A percentile compares a stretch with the other conserved stretches of the same genome.
These are phyloP conservation scores for Oxycera nigricornis DNA, from an alignment of 2,888 invertebrate genomes.

Conservation along the genomic window DNA sequence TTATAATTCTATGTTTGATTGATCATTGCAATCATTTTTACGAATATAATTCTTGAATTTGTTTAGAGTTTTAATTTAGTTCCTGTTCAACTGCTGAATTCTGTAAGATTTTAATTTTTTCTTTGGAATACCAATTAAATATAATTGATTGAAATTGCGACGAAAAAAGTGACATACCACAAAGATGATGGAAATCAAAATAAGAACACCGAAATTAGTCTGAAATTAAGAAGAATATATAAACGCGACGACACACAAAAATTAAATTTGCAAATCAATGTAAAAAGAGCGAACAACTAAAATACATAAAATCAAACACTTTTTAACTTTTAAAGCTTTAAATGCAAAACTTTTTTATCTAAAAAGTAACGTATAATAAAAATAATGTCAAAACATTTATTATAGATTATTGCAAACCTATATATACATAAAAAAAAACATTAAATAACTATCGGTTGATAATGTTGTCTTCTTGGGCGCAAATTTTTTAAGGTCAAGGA, in stretches of 20 bases:
- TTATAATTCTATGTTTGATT: not conserved
- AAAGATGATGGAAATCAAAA: not conserved
- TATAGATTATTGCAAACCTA: slow-evolving; percentile 3
- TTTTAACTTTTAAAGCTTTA: slow-evolving; percentile 39
- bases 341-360: slow-evolving; percentile 36
- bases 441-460: too few relatives aligned
- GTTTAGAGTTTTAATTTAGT: not conserved
- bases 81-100: not conserved
- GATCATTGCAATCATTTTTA: not conserved
- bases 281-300: slow-evolving; percentile 9
- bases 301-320: slow-evolving; percentile 8
- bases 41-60: not conserved
- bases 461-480: too few relatives aligned
- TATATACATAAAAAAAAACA: slow-evolving; percentile 29
- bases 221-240: slow-evolving; percentile 8
- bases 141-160: not conserved
- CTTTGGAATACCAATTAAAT: too few relatives aligned
- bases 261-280: slow-evolving; percentile 1
- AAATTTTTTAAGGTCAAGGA: too few relatives aligned
- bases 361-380: slow-evolving; percentile 17
- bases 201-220: slow-evolving; percentile 18
- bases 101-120: not conserved
- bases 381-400: slow-evolving; percentile 8
- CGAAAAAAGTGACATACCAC: not conserved
- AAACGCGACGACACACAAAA: too few relatives aligned